A percentile compares a stretch with the other conserved stretches of the same genome.
Evolutionary conservation across 2,888 invertebrate genomes (phyloP).

Genomic region (Cistogaster globosa): DNA sequence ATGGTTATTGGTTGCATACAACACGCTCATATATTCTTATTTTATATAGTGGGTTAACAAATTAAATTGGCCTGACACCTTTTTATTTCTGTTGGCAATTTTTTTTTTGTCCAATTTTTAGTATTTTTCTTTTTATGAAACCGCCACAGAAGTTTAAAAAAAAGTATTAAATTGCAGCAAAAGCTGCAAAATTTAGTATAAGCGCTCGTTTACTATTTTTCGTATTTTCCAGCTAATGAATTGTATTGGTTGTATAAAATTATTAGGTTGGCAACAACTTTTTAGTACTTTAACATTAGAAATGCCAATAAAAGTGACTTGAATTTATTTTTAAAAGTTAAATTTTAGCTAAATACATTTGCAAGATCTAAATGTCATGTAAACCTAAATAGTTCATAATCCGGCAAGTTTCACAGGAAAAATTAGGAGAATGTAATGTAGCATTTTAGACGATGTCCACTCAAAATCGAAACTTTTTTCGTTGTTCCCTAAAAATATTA

Average conservation of each 20-base stretch:
- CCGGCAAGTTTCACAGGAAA: no score
- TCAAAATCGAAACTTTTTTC: no score
- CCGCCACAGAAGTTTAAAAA: slow-evolving; percentile 29
- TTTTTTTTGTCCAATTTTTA: slow-evolving; percentile 37
- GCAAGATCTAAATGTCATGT: no score
- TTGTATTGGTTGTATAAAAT: background rate
- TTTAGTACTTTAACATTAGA: no score
- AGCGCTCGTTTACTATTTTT: slow-evolving; percentile 24
- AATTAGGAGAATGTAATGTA: no score
- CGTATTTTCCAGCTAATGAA: background rate
- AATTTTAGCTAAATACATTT: no score
- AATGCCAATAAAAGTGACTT: no score
- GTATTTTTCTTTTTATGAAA: slow-evolving; percentile 46
- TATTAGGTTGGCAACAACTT: background rate
- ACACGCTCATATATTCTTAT: slow-evolving; percentile 48
- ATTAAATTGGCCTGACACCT: slow-evolving; percentile 71
- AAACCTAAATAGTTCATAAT: no score
- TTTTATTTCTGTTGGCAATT: slow-evolving; percentile 54
- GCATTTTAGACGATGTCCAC: no score
- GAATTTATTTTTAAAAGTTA: no score
- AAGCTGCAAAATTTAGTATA: slow-evolving; percentile 56
- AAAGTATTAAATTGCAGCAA: slow-evolving; percentile 17
- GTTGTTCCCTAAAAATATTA: no score
- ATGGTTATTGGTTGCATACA: slow-evolving; percentile 26
- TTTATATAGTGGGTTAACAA: slow-evolving; percentile 67